Conservation (phyloP, 1,140 invertebrate genomes). For the Orchesella cincta region DNA sequence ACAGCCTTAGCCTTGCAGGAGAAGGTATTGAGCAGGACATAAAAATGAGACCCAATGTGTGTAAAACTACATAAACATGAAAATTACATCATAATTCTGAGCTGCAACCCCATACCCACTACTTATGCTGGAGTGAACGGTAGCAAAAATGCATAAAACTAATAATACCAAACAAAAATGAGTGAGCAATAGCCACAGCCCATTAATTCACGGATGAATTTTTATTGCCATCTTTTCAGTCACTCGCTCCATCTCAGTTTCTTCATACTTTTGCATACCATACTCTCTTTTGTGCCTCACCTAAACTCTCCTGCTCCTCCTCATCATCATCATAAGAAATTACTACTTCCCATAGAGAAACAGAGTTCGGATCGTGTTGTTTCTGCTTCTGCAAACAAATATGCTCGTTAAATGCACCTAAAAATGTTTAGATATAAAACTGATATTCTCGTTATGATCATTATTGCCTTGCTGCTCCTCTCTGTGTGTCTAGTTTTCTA, state of each 20-base stretch:
- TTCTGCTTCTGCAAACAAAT: slow-evolving; percentile 10
- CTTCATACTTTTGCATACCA: background rate
- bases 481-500: no score
- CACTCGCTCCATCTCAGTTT: background rate
- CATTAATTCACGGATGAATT: slow-evolving; percentile 21
- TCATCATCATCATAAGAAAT: background rate
- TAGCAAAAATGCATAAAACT: background rate
- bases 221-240: slow-evolving; percentile 6
- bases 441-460: slow-evolving; percentile 11
- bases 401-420: background rate
- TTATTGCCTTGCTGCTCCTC: background rate
- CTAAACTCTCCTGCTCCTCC: no score
- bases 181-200: background rate
- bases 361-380: background rate
- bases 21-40: no score
- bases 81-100: no score
- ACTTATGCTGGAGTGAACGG: no score
- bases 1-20: no score
- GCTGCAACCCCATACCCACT: no score
- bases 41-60: no score
- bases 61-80: no score
- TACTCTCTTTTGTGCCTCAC: no score
- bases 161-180: background rate
- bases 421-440: background rate
- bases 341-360: background rate